A percentile compares a stretch with the other conserved stretches of the same genome.
These are phyloP conservation scores for Eulimnadia texana DNA, from an alignment of 1,140 invertebrate species.

Conservation along the genomic window DNA sequence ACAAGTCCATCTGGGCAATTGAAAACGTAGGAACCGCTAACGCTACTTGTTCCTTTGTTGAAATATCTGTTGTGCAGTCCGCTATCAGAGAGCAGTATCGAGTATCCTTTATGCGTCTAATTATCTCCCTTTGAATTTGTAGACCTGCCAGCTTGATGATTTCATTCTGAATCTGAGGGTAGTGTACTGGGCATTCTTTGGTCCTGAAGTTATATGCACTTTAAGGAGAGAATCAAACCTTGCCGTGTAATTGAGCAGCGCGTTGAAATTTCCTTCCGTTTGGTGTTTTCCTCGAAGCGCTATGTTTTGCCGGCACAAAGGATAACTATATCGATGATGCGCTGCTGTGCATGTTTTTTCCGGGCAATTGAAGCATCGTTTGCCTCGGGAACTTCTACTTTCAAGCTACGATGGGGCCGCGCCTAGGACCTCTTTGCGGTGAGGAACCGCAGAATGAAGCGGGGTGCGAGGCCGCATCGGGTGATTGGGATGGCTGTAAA, in stretches of 20 bases:
- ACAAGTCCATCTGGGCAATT: background rate
- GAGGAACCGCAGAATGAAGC: background rate
- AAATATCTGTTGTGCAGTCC: constrained; percentile 7
- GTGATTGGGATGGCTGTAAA: background rate
- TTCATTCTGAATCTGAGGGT: constrained; percentile 1
- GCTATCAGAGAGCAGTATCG: constrained; percentile 1
- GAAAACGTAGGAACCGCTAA: constrained; percentile 8
- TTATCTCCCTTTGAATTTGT: constrained; percentile 5
- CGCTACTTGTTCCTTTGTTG: constrained; percentile 5
- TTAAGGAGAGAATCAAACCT: background rate
- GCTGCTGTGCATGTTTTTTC: background rate
- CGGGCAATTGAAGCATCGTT: background rate
- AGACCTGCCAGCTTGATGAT: background rate
- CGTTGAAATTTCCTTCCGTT: constrained; percentile 4
- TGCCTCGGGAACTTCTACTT: background rate
- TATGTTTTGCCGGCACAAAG: constrained; percentile 5
- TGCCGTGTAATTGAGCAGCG: background rate
- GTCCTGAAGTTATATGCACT: background rate
- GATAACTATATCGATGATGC: background rate
- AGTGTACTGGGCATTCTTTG: constrained; percentile 5
- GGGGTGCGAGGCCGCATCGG: background rate
- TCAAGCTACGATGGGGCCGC: too few relatives aligned
- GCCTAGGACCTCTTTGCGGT: too few relatives aligned
- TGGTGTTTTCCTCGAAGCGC: constrained; percentile 1
- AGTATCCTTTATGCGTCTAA: background rate